phyloP scores from a whole-genome alignment of 2,888 invertebrate genomes.

The Syrphus vitripennis region DNA sequence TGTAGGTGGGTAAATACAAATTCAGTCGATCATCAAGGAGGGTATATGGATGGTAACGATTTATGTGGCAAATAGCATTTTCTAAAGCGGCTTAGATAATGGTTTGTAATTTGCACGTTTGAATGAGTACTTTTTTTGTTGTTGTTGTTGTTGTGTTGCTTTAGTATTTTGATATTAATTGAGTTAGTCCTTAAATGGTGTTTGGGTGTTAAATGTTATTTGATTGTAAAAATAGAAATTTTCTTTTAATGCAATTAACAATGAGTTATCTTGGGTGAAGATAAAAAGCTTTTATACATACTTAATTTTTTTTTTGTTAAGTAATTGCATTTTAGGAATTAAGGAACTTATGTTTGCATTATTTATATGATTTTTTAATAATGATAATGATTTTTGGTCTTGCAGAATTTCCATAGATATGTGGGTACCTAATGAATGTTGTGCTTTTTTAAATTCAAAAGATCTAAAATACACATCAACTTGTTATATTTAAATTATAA shows the following conservation, averaged over 20 bases:
- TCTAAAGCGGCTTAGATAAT: conserved; percentile 43
- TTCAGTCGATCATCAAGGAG: conserved; percentile 18
- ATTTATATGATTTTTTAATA: too few species aligned
- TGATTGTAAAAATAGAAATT: background rate
- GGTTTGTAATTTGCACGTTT: conserved; percentile 56
- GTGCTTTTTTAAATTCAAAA: too few species aligned
- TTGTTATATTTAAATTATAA: too few species aligned
- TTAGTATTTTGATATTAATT: background rate
- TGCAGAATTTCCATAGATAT: too few species aligned
- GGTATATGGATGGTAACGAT: conserved; percentile 28
- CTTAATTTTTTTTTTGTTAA: background rate
- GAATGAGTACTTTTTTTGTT: background rate
- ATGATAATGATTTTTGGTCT: too few species aligned
- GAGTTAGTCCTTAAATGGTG: background rate
- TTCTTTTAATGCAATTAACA: conserved; percentile 13
- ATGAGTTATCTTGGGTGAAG: background rate
- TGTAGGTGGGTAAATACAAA: conserved; percentile 60
- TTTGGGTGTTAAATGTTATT: conserved; percentile 14
- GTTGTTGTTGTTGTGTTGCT: background rate
- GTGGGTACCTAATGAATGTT: too few species aligned
- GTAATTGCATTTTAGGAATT: background rate
- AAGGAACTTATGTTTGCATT: too few species aligned
- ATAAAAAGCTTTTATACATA: too few species aligned
- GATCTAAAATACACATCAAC: too few species aligned
- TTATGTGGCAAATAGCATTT: conserved; percentile 51